Percentiles rank a stretch among this genome's conserved stretches.
These are phyloP conservation scores for Zelleria hepariella DNA, from an alignment of 2,888 invertebrate species.

Conservation along the genomic window DNA sequence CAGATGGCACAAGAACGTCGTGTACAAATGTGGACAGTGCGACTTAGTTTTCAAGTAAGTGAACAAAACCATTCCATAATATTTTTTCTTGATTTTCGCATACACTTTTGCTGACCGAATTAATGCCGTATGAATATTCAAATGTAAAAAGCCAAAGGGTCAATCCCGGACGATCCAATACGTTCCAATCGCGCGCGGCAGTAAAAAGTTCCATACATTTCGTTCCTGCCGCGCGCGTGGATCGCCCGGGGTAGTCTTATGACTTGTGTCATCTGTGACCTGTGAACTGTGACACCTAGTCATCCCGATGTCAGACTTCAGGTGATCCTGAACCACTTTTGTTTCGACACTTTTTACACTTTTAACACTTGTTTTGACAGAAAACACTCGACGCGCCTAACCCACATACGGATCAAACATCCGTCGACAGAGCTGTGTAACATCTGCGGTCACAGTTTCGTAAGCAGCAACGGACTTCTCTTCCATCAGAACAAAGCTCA, in stretches of 20 bases:
- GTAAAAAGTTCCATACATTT: too few relatives aligned
- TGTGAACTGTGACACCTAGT: too few relatives aligned
- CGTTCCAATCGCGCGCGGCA: too few relatives aligned
- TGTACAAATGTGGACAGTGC: constrained; percentile 53
- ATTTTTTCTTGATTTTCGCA: not conserved
- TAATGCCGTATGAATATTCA: not conserved
- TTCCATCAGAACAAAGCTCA: constrained; percentile 47
- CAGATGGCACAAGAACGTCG: constrained; percentile 56
- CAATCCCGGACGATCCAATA: too few relatives aligned
- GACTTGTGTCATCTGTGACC: too few relatives aligned
- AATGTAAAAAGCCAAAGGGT: too few relatives aligned
- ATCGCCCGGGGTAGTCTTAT: too few relatives aligned
- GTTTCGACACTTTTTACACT: too few relatives aligned
- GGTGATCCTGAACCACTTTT: too few relatives aligned
- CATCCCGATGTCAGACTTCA: too few relatives aligned
- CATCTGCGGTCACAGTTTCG: constrained; percentile 55
- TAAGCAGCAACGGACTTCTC: constrained; percentile 45
- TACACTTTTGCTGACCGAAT: not conserved
- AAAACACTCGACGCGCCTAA: constrained; percentile 50
- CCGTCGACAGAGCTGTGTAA: constrained; percentile 48
- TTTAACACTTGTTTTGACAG: too few relatives aligned
- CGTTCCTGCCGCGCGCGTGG: too few relatives aligned
- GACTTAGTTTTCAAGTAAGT: constrained; percentile 53
- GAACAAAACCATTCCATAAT: not conserved
- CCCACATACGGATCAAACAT: constrained; percentile 49